Evolutionary conservation across 37 sponge, comb jelly and placozoan species (phyloP).

Genomic region (Hexactinellida sp.): DNA sequence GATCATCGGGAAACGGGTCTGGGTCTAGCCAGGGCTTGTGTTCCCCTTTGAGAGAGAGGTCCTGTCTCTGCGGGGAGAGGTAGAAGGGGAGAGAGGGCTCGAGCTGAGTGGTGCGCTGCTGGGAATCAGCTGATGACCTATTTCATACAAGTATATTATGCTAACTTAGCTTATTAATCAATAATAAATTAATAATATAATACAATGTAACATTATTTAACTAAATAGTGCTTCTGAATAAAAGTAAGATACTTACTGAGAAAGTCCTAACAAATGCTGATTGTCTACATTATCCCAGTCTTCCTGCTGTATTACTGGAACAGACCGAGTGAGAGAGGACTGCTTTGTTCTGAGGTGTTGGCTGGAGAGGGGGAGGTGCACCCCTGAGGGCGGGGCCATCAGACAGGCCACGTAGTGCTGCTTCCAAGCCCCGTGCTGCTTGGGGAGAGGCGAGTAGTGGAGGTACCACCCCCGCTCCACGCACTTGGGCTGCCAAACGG

Average conservation of each 20-base stretch:
- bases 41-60: background rate
- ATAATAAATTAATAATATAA: background rate
- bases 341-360: background rate
- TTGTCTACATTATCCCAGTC: background rate
- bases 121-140: background rate
- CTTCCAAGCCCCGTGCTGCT: constrained; percentile 34
- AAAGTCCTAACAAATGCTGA: background rate
- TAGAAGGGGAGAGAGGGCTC: background rate
- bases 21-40: constrained; percentile 26
- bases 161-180: background rate
- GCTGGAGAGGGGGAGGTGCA: background rate
- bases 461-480: constrained; percentile 29
- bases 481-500: constrained; percentile 27
- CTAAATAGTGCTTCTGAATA: background rate
- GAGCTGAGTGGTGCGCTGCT: background rate
- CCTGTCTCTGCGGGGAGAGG: background rate
- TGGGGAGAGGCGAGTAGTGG: constrained; percentile 26
- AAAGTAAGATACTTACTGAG: background rate
- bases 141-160: background rate
- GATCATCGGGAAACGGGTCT: constrained; percentile 23
- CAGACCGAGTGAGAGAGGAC: background rate
- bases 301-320: background rate
- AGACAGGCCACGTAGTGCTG: constrained; percentile 25
- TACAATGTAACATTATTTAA: background rate
- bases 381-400: background rate